Evolutionary conservation across 2,797 vertebrate species (phyloP).

Genomic region (Tapera naevia): DNA sequence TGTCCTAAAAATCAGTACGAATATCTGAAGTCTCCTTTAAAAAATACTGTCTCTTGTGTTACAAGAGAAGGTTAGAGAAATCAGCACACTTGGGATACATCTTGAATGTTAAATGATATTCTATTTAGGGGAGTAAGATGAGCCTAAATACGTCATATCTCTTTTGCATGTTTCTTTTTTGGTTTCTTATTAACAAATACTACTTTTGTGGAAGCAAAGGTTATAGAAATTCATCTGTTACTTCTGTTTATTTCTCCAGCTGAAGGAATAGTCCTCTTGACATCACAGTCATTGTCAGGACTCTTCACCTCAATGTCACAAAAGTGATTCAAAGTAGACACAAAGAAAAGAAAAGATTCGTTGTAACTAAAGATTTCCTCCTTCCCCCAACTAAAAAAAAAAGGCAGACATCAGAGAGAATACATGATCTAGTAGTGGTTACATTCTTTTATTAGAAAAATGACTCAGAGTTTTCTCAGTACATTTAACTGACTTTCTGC

Average conservation of each 20-base stretch:
- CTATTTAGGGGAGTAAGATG: constrained; percentile 3
- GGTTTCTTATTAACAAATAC: constrained; percentile 8
- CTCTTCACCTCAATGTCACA: not conserved
- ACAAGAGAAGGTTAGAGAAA: not conserved
- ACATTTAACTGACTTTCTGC: not conserved
- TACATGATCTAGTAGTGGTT: not conserved
- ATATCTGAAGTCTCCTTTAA: not conserved
- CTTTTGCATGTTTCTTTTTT: not conserved
- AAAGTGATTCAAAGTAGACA: not conserved
- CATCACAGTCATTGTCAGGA: not conserved
- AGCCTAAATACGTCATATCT: constrained; percentile 48
- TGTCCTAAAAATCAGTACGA: not conserved
- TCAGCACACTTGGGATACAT: not conserved
- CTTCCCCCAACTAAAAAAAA: not conserved
- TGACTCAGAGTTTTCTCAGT: not conserved
- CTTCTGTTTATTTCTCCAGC: constrained; percentile 1
- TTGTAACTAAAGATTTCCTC: not conserved
- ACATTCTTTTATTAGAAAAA: not conserved
- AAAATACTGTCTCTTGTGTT: not conserved
- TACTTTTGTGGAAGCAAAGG: not conserved
- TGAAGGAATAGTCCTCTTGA: constrained; percentile 14
- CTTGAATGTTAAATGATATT: not conserved
- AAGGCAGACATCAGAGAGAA: not conserved
- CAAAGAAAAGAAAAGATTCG: not conserved
- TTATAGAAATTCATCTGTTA: not conserved